phyloP scores from a whole-genome alignment of 2,888 invertebrate genomes.

The Drosophila barbarae region DNA sequence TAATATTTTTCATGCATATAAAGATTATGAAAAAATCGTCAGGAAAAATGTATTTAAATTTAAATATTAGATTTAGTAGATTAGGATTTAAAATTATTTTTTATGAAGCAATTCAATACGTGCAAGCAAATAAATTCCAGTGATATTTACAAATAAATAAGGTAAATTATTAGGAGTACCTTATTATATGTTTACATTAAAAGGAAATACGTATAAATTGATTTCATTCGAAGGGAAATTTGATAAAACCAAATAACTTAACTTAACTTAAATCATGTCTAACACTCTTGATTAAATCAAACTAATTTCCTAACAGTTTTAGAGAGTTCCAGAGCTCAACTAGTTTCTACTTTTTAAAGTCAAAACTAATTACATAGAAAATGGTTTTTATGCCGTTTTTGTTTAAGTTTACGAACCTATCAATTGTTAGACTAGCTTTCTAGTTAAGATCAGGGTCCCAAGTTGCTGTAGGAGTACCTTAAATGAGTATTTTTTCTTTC shows the following conservation, averaged over 20 bases:
- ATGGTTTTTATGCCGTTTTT: neutral
- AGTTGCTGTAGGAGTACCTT: constrained; percentile 27
- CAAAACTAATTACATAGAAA: neutral
- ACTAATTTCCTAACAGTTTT: neutral
- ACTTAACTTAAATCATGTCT: neutral
- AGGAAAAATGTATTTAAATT: no score
- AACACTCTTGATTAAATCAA: neutral
- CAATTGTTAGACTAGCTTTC: neutral
- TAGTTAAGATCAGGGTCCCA: neutral
- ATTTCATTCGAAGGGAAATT: neutral
- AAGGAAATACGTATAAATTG: neutral
- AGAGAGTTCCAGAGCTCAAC: no score
- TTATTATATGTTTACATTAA: no score
- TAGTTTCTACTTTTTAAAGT: neutral
- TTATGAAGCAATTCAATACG: no score
- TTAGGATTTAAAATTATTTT: no score
- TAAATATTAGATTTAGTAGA: no score
- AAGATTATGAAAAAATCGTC: neutral
- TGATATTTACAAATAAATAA: neutral
- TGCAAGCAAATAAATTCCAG: neutral
- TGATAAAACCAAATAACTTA: neutral
- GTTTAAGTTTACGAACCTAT: no score
- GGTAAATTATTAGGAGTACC: no score
- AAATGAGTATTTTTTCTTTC: constrained; percentile 69
- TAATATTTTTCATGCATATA: no score